phyloP scores from a whole-genome alignment of 1,140 invertebrate species.

The Atta colombica region DNA sequence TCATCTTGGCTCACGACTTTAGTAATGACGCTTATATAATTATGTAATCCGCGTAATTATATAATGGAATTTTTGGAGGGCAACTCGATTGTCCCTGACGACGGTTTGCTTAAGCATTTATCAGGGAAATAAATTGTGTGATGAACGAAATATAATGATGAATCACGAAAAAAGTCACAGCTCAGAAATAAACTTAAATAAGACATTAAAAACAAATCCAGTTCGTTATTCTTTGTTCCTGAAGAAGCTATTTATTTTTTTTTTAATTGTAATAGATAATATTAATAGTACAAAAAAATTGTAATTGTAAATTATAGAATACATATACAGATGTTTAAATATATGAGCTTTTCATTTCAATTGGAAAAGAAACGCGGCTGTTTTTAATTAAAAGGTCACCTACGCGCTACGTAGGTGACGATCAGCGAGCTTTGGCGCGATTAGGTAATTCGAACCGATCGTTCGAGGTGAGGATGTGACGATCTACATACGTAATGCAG shows the following conservation, averaged over 20 bases:
- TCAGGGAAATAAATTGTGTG: neutral
- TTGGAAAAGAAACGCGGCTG: neutral
- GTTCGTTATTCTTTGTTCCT: neutral
- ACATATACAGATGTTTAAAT: neutral
- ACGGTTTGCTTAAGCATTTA: neutral
- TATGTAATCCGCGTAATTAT: constrained; percentile 39
- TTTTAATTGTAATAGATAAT: neutral
- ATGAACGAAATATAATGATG: neutral
- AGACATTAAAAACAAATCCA: neutral
- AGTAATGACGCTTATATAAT: constrained; percentile 61
- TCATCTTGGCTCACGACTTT: constrained; percentile 60
- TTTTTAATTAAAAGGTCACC: constrained; percentile 26
- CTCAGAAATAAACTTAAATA: neutral
- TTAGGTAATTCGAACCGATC: constrained; percentile 75
- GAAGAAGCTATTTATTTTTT: neutral
- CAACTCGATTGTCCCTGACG: neutral
- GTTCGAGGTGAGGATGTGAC: constrained; percentile 65
- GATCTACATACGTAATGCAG: constrained; percentile 74
- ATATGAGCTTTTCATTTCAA: neutral
- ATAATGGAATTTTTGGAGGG: constrained; percentile 21
- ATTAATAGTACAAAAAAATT: neutral
- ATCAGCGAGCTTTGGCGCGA: constrained; percentile 53
- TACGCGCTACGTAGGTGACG: constrained; percentile 69
- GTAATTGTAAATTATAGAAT: neutral
- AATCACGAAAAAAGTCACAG: neutral